Evolutionary conservation across 2,113 vertebrate genomes (phyloP).

Genomic region (Xiphias gladius): DNA sequence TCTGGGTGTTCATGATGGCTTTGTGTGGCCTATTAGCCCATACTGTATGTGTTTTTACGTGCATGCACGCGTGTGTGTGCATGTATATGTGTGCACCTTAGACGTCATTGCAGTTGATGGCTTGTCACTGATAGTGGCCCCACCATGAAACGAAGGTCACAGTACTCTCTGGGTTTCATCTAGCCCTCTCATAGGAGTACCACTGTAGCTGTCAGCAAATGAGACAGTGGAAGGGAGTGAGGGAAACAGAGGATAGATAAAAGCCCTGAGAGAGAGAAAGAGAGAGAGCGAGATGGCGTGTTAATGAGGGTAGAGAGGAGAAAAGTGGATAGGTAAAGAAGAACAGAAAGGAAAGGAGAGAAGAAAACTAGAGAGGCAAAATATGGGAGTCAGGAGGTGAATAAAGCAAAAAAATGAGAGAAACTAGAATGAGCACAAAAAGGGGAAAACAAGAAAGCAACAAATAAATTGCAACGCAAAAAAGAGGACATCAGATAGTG

Average conservation of each 20-base stretch:
- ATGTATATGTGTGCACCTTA: conserved; percentile 42
- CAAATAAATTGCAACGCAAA: conserved; percentile 17
- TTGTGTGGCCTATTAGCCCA: conserved; percentile 35
- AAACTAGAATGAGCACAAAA: conserved; percentile 13
- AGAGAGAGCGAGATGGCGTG: conserved; percentile 40
- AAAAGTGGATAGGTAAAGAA: not conserved
- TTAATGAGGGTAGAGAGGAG: conserved; percentile 50
- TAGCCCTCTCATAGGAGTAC: conserved; percentile 75
- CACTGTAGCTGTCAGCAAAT: conserved; percentile 79
- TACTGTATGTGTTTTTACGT: conserved; percentile 32
- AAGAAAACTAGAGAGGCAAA: not conserved
- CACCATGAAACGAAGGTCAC: conserved; percentile 79
- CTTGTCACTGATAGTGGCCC: conserved; percentile 82
- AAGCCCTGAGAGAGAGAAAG: conserved; percentile 48
- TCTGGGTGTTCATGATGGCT: conserved; percentile 7
- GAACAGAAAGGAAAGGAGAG: conserved; percentile 8
- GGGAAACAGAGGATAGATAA: conserved; percentile 50
- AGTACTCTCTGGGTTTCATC: conserved; percentile 76
- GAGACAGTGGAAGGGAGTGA: conserved; percentile 64
- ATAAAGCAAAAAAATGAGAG: not conserved
- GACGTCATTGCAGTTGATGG: conserved; percentile 73
- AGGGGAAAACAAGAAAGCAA: not conserved
- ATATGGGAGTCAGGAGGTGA: conserved; percentile 16
- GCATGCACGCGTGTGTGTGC: conserved; percentile 1
- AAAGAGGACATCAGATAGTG: conserved; percentile 16